Evolutionary conservation across 2,797 vertebrate species (phyloP), one percentile per base, ranked within the genome.

Genomic region (Danio albolineatus): DNA sequence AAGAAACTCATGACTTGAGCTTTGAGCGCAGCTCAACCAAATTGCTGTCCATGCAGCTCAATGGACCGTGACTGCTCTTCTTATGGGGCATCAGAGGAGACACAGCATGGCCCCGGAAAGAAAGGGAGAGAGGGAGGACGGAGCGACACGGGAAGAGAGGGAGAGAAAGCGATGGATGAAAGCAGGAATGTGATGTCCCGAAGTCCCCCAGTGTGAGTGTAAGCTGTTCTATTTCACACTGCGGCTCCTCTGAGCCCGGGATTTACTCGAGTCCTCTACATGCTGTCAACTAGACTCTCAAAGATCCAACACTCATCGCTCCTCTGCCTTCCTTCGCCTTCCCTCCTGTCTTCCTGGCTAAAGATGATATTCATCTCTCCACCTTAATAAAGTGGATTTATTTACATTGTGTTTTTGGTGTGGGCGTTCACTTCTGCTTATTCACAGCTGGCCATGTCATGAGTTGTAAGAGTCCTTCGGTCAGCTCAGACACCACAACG

Each of bases 41-140:
- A 86, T 85, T 86, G 83, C 77, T 78, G 82, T 46, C 65, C 80
- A 59, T 53, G 75, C 62, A 73, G 57, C 73, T 81, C 83, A 83
- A 84, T 86, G 84, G 84, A 86, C 76, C 82, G 71, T 86, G 83
- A 86, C 85, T 86, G 54, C 66, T 75, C 79, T 78, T 82, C 83
- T 82, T 83, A 84, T 72, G 74, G 78, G 80, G 66, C 83, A 82
- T 83, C 77, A 82, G 82, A 86, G 65, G 64, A 82, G 78, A 75
- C 51, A 73, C 72, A 79, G 79, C 64, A 69, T 51, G 79, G 80
- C 76, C 81, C 75, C 73, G 46, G 78, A 79, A 81, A 86, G 59
- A 84, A 82, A 77, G 54, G 80, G 80, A 62, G 73, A 81, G 78
- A 1, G 14, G 82, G 65, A 76, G 73, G 64, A 62, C 41, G 70